Base-by-base conservation (phyloP, 2,797 vertebrate genomes). In the Anguilla pacifica region DNA sequence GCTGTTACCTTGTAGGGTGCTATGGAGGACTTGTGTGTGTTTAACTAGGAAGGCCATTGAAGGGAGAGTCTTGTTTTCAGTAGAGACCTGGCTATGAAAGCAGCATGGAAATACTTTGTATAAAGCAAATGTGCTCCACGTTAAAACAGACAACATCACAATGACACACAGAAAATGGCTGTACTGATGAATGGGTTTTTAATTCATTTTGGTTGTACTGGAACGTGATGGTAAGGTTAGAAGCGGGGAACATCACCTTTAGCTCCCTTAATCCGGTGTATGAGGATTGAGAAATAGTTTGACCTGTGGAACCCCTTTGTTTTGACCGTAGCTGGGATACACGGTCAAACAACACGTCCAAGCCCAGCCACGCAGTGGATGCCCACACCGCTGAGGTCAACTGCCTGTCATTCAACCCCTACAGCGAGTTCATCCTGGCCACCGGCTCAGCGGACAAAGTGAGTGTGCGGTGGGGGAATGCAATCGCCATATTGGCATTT, bases 341-440 rank as follows among this genome's bases (percentile, higher is more conserved):
- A 0, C 95, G 98, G 74, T 99, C 98, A 82, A 99, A 99, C 94
- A 99, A 99, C 95, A 99, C 98, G 88, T 99, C 98, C 91, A 99
- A 99, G 85, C 98, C 98, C 88, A 99, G 98, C 90, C 98, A 99
- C 64, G 98, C 98, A 0, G 98, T 99, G 90, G 98, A 99, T 86
- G 98, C 98, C 91, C 98, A 99, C 95, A 99, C 98, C 0, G 98
- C 98, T 74, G 98, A 99, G 91, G 98, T 99, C 95, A 99, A 99
- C 94, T 99, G 98, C 92, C 95, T 99, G 25, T 99, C 98, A 83
- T 99, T 99, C 94, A 99, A 99, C 86, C 98, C 98, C 57, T 99
- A 99, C 79, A 99, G 98, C 39, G 98, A 99, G 93, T 99, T 99
- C 92, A 99, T 99, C 91, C 95, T 99, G 94, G 98, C 98, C 88